phyloP scores from a whole-genome alignment of 2,888 invertebrate genomes.

The Lasius platythorax region DNA sequence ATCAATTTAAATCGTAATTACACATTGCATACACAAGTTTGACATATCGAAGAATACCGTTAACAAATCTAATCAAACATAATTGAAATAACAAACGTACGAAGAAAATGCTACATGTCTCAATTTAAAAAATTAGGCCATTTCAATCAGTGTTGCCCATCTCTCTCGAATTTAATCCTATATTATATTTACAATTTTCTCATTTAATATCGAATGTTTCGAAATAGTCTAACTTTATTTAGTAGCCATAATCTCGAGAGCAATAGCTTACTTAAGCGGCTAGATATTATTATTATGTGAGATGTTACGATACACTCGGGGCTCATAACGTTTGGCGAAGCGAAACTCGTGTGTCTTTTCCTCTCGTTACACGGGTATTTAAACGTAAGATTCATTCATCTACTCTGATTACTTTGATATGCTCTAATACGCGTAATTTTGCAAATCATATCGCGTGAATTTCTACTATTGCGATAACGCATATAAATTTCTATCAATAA shows the following conservation, averaged over 20 bases:
- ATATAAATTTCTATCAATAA: slow-evolving; percentile 49
- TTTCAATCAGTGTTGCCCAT: too few species aligned
- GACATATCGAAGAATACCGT: neutral
- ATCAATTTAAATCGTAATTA: neutral
- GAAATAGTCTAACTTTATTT: slow-evolving; percentile 31
- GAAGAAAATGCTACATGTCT: neutral
- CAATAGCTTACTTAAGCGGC: slow-evolving; percentile 8
- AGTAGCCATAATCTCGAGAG: slow-evolving; percentile 4
- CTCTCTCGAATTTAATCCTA: neutral
- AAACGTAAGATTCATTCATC: slow-evolving; percentile 75
- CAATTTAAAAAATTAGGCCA: neutral
- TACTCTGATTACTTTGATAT: slow-evolving; percentile 14
- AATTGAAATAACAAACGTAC: neutral
- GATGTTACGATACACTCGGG: slow-evolving; percentile 78
- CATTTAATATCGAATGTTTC: neutral
- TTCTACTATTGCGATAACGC: slow-evolving; percentile 31
- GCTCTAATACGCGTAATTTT: slow-evolving; percentile 4
- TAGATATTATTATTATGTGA: slow-evolving; percentile 58
- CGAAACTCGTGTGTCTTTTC: slow-evolving; percentile 77
- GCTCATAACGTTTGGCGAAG: slow-evolving; percentile 80
- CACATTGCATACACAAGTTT: neutral
- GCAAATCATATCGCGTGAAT: slow-evolving; percentile 10
- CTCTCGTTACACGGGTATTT: slow-evolving; percentile 83
- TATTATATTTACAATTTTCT: neutral
- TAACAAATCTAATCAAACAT: neutral